Evolutionary conservation across 2,797 vertebrate species (phyloP), one percentile per base, ranked within the genome.

Genomic region (Rhinophrynus dorsalis): DNA sequence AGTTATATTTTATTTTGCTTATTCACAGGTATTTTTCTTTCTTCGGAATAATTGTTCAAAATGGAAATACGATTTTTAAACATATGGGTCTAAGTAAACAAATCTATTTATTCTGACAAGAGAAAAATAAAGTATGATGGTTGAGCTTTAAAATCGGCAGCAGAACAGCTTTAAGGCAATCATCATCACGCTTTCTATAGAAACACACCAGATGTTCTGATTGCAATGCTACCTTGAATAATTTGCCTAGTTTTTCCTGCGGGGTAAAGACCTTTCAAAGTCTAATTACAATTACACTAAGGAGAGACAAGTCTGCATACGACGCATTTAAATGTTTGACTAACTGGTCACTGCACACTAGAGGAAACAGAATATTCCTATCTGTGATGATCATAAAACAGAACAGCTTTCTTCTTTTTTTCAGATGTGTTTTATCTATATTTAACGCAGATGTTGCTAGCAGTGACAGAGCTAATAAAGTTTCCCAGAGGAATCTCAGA

Each of bases 131-230:
- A 73, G 70, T 67, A 73, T 67, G 62, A 73, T 73, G 62, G 26
- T 6, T 32, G 35, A 52, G 47, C 55, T 64, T 66, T 73, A 66
- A 66, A 66, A 73, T 35, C 55, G 62, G 81, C 75, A 73, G 81
- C 76, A 72, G 82, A 81, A 84, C 67, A 81, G 73, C 82, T 35
- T 61, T 78, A 79, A 74, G 3, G 80, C 77, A 77, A 70, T 76
- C 77, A 69, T 77, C 80, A 82, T 68, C 67, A 51, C 45, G 72
- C 75, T 78, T 75, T 48, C 27, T 66, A 74, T 7, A 82, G 69
- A 79, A 70, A 83, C 77, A 76, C 48, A 82, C 82, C 83, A 89
- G 81, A 82, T 88, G 84, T 83, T 87, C 83, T 80, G 79, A 77
- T 82, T 80, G 83, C 52, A 64, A 52, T 74, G 79, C 68, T 74